Evolutionary conservation across 2,888 invertebrate species (phyloP).

Genomic region (Drosophila longiperda): DNA sequence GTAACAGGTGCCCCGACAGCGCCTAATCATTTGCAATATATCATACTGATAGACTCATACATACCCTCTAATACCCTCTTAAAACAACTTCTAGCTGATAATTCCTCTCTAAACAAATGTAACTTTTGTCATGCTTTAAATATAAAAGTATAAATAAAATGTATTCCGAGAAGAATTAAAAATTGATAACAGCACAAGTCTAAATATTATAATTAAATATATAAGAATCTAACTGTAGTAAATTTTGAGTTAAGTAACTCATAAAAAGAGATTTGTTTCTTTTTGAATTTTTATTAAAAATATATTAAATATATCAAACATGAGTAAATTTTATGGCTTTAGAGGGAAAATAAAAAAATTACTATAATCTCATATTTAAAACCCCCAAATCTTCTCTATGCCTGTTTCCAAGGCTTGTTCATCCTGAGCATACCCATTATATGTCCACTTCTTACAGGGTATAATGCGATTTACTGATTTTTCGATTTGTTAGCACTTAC

Average conservation of each 20-base stretch:
- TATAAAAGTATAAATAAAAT: background rate
- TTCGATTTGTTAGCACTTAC: conserved; percentile 87
- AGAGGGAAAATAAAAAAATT: background rate
- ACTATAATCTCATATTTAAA: background rate
- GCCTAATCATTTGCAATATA: conserved; percentile 61
- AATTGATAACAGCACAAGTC: background rate
- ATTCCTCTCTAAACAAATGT: background rate
- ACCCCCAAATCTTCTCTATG: background rate
- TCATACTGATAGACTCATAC: background rate
- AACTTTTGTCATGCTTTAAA: background rate
- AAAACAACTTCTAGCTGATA: background rate
- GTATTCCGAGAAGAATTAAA: background rate
- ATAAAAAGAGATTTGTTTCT: background rate
- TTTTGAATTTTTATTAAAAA: background rate
- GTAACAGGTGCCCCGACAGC: conserved; percentile 65
- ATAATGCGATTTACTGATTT: conserved; percentile 20
- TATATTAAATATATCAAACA: background rate
- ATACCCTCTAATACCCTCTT: conserved; percentile 36
- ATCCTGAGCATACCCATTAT: background rate
- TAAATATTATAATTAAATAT: background rate
- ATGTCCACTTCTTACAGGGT: conserved; percentile 6
- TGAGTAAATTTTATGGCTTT: background rate
- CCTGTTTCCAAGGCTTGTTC: background rate
- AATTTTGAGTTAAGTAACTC: background rate
- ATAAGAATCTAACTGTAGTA: background rate